Conservation (phyloP, 2,113 vertebrate genomes). For the Clinocottus analis region DNA sequence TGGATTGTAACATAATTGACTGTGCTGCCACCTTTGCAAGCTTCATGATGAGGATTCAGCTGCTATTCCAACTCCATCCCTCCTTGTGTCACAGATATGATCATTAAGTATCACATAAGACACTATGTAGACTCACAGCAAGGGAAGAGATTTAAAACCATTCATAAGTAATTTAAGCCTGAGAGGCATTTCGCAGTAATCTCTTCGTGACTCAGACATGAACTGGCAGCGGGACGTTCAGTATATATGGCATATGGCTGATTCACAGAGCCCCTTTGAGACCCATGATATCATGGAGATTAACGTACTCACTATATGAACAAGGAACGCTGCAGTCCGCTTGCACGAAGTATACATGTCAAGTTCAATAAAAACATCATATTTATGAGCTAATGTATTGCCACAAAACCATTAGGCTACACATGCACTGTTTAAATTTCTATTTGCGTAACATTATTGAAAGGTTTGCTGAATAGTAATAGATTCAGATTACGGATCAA, state of each 20-base stretch:
- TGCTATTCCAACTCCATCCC: not conserved
- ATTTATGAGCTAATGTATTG: not conserved
- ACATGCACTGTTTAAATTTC: not conserved
- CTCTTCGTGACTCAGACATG: conserved; percentile 13
- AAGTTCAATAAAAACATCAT: not conserved
- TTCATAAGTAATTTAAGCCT: conserved; percentile 7
- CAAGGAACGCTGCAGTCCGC: not conserved
- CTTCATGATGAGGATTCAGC: not conserved
- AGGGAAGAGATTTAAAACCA: not conserved
- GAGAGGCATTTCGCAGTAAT: conserved; percentile 37
- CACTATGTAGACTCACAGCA: not conserved
- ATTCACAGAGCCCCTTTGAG: not conserved
- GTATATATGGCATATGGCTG: not conserved
- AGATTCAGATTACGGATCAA: conserved; percentile 33
- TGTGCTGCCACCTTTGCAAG: not conserved
- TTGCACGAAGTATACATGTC: conserved; percentile 6
- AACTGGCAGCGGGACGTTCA: not conserved
- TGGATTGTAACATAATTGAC: not conserved
- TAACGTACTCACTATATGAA: conserved; percentile 11
- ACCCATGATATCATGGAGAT: conserved; percentile 24
- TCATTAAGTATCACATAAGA: not conserved
- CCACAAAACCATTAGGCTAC: not conserved
- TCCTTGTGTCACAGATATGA: not conserved
- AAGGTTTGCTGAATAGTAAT: conserved; percentile 2
- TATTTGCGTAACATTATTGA: not conserved